These are phyloP conservation scores for Acronicta aceris DNA, from an alignment of 2,888 invertebrate species.

Conservation along the genomic window DNA sequence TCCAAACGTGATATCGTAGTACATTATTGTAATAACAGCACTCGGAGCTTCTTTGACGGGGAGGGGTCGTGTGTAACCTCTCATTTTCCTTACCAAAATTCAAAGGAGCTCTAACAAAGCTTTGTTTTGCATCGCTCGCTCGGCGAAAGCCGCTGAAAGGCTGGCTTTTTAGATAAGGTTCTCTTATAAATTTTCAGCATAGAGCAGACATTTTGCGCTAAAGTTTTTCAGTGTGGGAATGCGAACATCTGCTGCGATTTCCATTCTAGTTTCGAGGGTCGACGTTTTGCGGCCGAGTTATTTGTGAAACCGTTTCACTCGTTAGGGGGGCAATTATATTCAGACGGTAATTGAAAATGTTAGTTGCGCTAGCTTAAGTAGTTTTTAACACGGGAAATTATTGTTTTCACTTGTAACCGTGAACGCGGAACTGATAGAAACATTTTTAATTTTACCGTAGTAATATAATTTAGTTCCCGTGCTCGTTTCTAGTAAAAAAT, in stretches of 20 bases:
- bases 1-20: conserved; percentile 80
- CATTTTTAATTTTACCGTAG: conserved; percentile 17
- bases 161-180: conserved; percentile 88
- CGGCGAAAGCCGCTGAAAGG: conserved; percentile 83
- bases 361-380: conserved; percentile 60
- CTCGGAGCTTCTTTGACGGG: conserved; percentile 83
- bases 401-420: conserved; percentile 28
- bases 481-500: conserved; percentile 20
- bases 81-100: conserved; percentile 88
- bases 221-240: conserved; percentile 84
- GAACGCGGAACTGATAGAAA: conserved; percentile 24
- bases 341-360: conserved; percentile 67
- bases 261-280: conserved; percentile 77
- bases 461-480: conserved; percentile 20
- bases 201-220: conserved; percentile 77
- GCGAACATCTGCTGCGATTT: conserved; percentile 79
- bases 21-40: conserved; percentile 87
- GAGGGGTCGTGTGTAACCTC: conserved; percentile 83
- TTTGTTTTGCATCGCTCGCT: conserved; percentile 87
- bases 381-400: conserved; percentile 58
- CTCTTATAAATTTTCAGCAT: conserved; percentile 85
- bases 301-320: conserved; percentile 72
- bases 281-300: conserved; percentile 71
- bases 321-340: conserved; percentile 71
- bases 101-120: conserved; percentile 88